Conservation (phyloP, 2,113 vertebrate species). For the Oryzias curvinotus region DNA sequence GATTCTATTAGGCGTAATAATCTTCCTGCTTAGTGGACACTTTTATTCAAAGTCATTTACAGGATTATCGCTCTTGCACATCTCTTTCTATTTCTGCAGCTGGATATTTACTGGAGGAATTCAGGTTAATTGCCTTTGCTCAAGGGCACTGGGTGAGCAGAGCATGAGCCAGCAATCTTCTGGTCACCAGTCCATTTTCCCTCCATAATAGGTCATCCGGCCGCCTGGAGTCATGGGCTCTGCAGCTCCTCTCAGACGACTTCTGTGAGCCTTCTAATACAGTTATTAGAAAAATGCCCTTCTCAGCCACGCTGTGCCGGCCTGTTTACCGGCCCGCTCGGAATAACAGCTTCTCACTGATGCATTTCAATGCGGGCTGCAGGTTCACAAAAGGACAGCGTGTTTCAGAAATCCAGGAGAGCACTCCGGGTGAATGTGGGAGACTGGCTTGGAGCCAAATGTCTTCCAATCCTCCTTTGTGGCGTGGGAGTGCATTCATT, state of each 20-base stretch:
- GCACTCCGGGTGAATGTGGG: conserved; percentile 35
- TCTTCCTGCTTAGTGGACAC: conserved; percentile 72
- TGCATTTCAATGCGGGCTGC: conserved; percentile 59
- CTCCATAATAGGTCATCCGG: conserved; percentile 72
- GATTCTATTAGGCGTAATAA: conserved; percentile 70
- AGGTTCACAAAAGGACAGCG: conserved; percentile 55
- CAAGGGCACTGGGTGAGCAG: conserved; percentile 69
- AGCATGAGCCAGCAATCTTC: conserved; percentile 75
- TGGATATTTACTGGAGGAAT: conserved; percentile 74
- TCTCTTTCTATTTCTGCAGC: conserved; percentile 62
- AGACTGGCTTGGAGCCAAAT: conserved; percentile 34
- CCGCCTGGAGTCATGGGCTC: conserved; percentile 67
- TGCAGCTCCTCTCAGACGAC: conserved; percentile 60
- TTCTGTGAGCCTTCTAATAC: conserved; percentile 45
- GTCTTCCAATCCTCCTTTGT: conserved; percentile 20
- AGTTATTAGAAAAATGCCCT: conserved; percentile 46
- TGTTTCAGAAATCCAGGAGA: conserved; percentile 49
- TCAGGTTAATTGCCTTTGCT: conserved; percentile 77
- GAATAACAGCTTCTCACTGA: conserved; percentile 61
- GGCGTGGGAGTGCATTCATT: conserved; percentile 23
- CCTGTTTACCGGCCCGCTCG: conserved; percentile 47
- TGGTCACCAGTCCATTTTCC: conserved; percentile 75
- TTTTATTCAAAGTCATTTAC: conserved; percentile 77
- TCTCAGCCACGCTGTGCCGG: conserved; percentile 35
- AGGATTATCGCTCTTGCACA: conserved; percentile 68